Evolutionary conservation across 2,113 vertebrate species (phyloP).

Genomic region (Numida meleagris): DNA sequence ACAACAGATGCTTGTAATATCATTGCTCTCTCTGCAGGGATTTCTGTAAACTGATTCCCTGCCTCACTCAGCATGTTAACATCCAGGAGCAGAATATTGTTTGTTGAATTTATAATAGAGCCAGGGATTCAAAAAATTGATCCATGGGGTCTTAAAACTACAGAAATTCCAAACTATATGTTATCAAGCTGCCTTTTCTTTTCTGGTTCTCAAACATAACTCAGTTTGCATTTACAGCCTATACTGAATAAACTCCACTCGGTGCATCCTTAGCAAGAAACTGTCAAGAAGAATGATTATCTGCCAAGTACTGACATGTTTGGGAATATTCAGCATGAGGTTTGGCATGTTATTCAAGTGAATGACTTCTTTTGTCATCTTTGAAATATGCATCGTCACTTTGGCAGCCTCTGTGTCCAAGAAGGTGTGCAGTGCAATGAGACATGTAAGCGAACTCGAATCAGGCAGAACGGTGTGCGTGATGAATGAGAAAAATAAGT

Average conservation of each 20-base stretch:
- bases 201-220: not conserved
- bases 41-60: constrained; percentile 21
- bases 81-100: constrained; percentile 12
- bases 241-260: not conserved
- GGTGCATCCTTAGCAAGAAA: not conserved
- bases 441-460: not conserved
- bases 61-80: constrained; percentile 33
- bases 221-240: not conserved
- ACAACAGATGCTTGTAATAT: constrained; percentile 56
- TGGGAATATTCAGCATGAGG: constrained; percentile 19
- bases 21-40: constrained; percentile 16
- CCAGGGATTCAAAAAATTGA: constrained; percentile 27
- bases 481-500: not conserved
- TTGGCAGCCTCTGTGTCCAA: not conserved
- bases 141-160: not conserved
- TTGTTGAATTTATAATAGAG: constrained; percentile 36
- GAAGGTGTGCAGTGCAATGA: not conserved
- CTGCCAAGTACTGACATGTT: not conserved
- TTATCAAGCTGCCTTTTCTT: not conserved
- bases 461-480: not conserved
- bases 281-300: not conserved
- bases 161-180: not conserved
- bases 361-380: not conserved
- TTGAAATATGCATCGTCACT: not conserved
- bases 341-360: not conserved